Conservation (phyloP, 1,140 invertebrate species). For the Heliconius eleuchia region DNA sequence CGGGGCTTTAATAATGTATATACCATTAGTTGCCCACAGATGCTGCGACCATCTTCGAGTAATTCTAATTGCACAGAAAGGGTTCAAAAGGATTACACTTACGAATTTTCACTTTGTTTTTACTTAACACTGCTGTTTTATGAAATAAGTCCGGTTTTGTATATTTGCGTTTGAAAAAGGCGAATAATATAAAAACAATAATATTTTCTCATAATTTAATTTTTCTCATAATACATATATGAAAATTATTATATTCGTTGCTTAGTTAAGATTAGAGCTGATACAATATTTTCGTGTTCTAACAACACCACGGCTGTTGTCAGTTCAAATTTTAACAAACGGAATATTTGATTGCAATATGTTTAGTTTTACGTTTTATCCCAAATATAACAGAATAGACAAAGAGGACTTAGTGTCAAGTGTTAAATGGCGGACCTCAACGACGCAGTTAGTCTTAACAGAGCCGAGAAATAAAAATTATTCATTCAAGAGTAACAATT, state of each 20-base stretch:
- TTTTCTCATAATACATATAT: background rate
- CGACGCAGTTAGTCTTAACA: too few relatives aligned
- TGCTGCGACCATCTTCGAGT: conserved; percentile 66
- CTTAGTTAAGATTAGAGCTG: background rate
- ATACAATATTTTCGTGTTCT: background rate
- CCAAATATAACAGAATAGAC: too few relatives aligned
- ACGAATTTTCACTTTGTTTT: conserved; percentile 53
- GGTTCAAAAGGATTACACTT: conserved; percentile 65
- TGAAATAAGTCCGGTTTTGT: conserved; percentile 37
- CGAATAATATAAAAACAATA: conserved; percentile 47
- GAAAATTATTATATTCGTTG: background rate
- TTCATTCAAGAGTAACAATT: too few relatives aligned
- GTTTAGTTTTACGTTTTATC: too few relatives aligned
- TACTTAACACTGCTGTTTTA: conserved; percentile 31
- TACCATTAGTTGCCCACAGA: conserved; percentile 76
- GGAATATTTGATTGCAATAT: background rate
- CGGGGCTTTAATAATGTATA: conserved; percentile 75
- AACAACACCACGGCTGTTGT: background rate
- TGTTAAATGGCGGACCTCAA: too few relatives aligned
- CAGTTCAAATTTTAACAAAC: background rate
- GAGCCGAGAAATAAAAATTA: too few relatives aligned
- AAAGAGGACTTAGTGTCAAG: too few relatives aligned
- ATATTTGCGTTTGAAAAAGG: conserved; percentile 17
- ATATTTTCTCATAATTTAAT: background rate
- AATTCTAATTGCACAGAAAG: conserved; percentile 73